These are phyloP conservation scores for Potamilus streckersoni DNA, from an alignment of 1,140 invertebrate species.

Conservation along the genomic window DNA sequence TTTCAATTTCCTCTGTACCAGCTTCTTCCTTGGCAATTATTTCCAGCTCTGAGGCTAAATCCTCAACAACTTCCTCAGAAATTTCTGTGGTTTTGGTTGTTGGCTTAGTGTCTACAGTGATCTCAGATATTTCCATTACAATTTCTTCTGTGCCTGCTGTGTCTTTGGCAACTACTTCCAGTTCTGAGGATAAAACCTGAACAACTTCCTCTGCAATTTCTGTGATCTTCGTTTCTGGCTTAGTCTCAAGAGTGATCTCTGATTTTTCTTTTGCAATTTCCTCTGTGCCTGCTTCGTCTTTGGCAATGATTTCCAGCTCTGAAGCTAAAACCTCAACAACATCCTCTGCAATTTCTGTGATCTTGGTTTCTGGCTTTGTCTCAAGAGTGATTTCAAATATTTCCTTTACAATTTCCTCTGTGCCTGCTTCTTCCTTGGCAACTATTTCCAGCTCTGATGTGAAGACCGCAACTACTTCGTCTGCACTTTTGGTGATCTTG, in stretches of 20 bases:
- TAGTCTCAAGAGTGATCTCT: not conserved
- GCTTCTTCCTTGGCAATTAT: not conserved
- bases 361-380: slow-evolving; percentile 7
- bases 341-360: slow-evolving; percentile 10
- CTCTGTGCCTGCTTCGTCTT: not conserved
- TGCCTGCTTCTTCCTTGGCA: not conserved
- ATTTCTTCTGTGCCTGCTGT: too few species aligned
- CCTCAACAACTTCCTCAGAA: slow-evolving; percentile 8
- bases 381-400: slow-evolving; percentile 13
- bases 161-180: too few species aligned
- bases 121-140: too few species aligned
- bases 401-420: not conserved
- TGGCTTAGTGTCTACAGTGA: too few species aligned
- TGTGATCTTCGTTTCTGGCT: slow-evolving; percentile 14
- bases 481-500: too few species aligned
- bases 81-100: slow-evolving; percentile 7
- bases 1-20: slow-evolving; percentile 1
- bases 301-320: not conserved
- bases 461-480: slow-evolving; percentile 15
- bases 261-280: slow-evolving; percentile 7
- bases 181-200: not conserved
- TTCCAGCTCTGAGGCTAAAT: slow-evolving; percentile 5
- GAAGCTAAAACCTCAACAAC: not conserved
- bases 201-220: not conserved
- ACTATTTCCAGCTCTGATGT: slow-evolving; percentile 13